These are phyloP conservation scores for Pao palembangensis DNA, from an alignment of 2,113 vertebrate genomes.

Conservation along the genomic window DNA sequence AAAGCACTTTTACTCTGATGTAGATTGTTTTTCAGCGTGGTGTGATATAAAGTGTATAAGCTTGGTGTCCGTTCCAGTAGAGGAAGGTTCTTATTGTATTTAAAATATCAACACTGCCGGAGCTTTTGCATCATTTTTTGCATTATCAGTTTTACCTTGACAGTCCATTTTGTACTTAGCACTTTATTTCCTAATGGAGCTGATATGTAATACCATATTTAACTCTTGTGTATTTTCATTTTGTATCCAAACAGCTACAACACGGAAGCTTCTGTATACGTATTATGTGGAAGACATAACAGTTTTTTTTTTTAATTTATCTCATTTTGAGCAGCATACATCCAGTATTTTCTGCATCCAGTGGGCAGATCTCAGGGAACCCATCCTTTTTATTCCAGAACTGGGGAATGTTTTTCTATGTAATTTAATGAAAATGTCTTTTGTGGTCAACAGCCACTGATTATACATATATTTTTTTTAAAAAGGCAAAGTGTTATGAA, in stretches of 20 bases:
- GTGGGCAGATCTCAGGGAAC: conserved; percentile 76
- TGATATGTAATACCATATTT: conserved; percentile 64
- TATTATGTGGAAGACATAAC: conserved; percentile 55
- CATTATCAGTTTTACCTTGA: conserved; percentile 54
- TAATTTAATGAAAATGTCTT: conserved; percentile 5
- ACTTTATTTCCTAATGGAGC: conserved; percentile 75
- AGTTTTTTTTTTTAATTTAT: conserved; percentile 11
- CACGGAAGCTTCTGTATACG: conserved; percentile 36
- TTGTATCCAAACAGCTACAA: conserved; percentile 42
- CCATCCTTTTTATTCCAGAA: conserved; percentile 30
- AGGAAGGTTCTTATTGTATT: conserved; percentile 59
- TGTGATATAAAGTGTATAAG: conserved; percentile 61
- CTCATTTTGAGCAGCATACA: conserved; percentile 22
- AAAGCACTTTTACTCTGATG: conserved; percentile 74
- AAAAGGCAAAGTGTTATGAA: no score
- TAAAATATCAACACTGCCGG: conserved; percentile 54
- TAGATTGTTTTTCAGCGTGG: conserved; percentile 24
- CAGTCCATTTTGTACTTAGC: conserved; percentile 69
- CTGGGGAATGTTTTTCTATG: conserved; percentile 1
- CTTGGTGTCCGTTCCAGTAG: conserved; percentile 59
- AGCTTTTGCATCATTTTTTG: conserved; percentile 63
- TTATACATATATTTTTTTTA: no score
- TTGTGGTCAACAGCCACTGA: no score
- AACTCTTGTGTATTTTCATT: conserved; percentile 43
- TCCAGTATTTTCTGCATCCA: conserved; percentile 58